Conservation (phyloP, 2,113 vertebrate species). For the Numida meleagris region DNA sequence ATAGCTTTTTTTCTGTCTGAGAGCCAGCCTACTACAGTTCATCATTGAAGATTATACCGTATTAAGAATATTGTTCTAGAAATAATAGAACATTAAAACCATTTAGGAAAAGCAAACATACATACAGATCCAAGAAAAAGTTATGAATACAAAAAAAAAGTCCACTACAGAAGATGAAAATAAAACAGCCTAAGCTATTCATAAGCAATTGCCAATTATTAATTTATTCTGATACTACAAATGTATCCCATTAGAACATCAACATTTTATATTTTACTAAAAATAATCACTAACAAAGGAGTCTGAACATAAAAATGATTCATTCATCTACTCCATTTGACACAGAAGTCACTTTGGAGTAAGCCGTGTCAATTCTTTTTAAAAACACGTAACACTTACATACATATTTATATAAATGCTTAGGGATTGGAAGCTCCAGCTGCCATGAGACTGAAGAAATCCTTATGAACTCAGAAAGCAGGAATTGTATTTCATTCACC, state of each 20-base stretch:
- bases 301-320: background rate
- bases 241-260: background rate
- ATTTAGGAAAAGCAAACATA: background rate
- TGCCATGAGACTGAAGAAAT: conserved; percentile 68
- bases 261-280: conserved; percentile 12
- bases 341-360: conserved; percentile 3
- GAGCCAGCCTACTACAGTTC: conserved; percentile 1
- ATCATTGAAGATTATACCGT: background rate
- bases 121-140: background rate
- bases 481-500: conserved; percentile 78
- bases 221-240: background rate
- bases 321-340: background rate
- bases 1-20: background rate
- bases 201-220: background rate
- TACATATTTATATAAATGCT: background rate
- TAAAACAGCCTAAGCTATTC: background rate
- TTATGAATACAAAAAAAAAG: background rate
- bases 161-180: background rate
- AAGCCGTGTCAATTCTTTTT: conserved; percentile 7
- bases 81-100: background rate
- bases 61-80: conserved; percentile 26
- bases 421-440: conserved; percentile 60
- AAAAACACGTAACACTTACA: conserved; percentile 4
- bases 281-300: conserved; percentile 11
- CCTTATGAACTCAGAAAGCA: conserved; percentile 71